These are phyloP conservation scores for Coregonus sp. DNA, from an alignment of 2,797 vertebrate species.

Conservation along the genomic window DNA sequence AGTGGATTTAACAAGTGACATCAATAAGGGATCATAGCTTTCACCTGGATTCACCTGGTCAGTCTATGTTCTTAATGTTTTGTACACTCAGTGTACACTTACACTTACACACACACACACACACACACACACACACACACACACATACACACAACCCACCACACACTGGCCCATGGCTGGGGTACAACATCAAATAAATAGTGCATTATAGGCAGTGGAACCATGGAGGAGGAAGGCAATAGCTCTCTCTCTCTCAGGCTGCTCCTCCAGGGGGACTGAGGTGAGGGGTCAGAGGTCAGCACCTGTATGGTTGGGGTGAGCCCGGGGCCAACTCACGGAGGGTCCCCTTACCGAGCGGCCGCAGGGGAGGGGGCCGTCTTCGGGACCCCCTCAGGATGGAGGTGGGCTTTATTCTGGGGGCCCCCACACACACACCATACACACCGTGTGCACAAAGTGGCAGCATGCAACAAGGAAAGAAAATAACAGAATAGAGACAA, in stretches of 20 bases:
- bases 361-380: conserved; percentile 51
- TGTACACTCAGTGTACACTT: not conserved
- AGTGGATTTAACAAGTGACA: no score
- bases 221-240: conserved; percentile 6
- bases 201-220: conserved; percentile 19
- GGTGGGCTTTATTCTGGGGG: conserved; percentile 62
- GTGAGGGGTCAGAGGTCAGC: conserved; percentile 29
- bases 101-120: conserved; percentile 2
- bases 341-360: conserved; percentile 59
- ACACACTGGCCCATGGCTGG: no score
- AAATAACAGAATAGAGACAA: conserved; percentile 19
- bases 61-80: not conserved
- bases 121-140: conserved; percentile 9
- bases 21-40: no score
- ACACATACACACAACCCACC: conserved; percentile 15
- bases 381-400: conserved; percentile 60
- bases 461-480: conserved; percentile 57
- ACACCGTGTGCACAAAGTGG: conserved; percentile 50
- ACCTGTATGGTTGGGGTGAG: conserved; percentile 39
- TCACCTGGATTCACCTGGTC: no score
- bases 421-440: conserved; percentile 48
- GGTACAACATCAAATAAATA: conserved; percentile 17
- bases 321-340: conserved; percentile 13
- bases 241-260: conserved; percentile 3
- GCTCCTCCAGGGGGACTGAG: conserved; percentile 5